These are phyloP conservation scores for Halcyon smyrnensis DNA, from an alignment of 2,797 vertebrate species.

Conservation along the genomic window DNA sequence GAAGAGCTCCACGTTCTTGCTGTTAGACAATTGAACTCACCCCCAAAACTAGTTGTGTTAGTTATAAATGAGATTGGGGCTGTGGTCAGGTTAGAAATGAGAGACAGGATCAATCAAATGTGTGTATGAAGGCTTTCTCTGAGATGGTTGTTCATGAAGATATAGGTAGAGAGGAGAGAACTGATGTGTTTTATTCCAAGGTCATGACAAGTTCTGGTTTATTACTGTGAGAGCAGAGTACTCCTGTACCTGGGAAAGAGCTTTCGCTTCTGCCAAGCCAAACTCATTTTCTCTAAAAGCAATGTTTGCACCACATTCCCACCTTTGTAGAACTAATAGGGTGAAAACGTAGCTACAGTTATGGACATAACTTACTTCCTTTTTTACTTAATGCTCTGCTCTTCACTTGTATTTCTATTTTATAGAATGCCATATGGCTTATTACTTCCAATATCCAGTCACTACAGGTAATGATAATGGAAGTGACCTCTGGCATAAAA, in stretches of 20 bases:
- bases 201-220: neutral
- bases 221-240: neutral
- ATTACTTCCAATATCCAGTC: neutral
- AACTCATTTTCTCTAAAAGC: neutral
- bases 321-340: neutral
- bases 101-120: neutral
- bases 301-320: neutral
- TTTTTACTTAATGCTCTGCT: neutral
- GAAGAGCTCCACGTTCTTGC: neutral
- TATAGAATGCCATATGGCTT: neutral
- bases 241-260: neutral
- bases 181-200: neutral
- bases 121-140: neutral
- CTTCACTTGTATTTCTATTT: neutral
- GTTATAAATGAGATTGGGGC: neutral
- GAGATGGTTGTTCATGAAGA: neutral
- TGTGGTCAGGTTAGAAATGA: neutral
- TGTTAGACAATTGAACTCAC: neutral
- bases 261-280: neutral
- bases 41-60: neutral
- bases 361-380: neutral
- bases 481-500: neutral
- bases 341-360: neutral
- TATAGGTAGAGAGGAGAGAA: neutral
- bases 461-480: neutral